Conservation (phyloP, 2,113 vertebrate species). For the Dasypus novemcinctus region DNA sequence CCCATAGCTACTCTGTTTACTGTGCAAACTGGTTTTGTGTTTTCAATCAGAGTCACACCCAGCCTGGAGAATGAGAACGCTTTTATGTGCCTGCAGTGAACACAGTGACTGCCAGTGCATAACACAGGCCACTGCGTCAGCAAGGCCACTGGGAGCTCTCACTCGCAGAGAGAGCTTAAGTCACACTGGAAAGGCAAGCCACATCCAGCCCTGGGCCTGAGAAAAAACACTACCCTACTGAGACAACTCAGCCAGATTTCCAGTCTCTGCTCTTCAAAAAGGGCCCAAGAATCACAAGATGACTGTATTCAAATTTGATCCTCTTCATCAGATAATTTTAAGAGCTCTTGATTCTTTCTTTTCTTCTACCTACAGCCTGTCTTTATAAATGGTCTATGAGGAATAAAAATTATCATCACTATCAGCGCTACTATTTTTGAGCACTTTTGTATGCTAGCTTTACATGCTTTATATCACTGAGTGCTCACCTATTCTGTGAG, state of each 20-base stretch:
- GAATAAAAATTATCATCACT: background rate
- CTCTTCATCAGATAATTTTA: background rate
- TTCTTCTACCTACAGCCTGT: background rate
- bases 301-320: no score
- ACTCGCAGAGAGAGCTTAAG: background rate
- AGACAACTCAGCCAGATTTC: background rate
- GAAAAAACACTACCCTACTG: no score
- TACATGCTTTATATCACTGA: rapidly evolving
- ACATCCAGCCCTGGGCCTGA: background rate
- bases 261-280: background rate
- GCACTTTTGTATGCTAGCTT: background rate
- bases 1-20: background rate
- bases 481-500: background rate
- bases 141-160: background rate
- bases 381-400: background rate
- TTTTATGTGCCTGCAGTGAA: background rate
- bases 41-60: background rate
- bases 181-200: background rate
- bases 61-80: rapidly evolving
- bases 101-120: background rate
- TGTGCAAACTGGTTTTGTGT: background rate
- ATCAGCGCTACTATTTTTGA: no score
- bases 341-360: background rate
- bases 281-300: background rate
- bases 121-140: background rate